Conservation (phyloP, 2,888 invertebrate species). For the Drosophila pseudotalamancana region DNA sequence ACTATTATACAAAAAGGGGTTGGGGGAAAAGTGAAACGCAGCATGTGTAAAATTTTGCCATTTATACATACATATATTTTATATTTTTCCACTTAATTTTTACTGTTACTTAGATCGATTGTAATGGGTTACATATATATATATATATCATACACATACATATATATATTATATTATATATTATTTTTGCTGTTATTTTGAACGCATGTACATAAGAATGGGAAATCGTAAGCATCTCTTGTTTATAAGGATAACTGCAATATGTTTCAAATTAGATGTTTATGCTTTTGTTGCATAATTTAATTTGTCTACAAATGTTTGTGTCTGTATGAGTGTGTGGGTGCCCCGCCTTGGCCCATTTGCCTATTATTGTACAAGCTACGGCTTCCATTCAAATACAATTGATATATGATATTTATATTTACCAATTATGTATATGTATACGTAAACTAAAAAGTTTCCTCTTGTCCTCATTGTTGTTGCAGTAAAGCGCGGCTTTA, state of each 20-base stretch:
- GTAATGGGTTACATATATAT: conserved; percentile 52
- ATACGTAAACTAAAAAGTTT: conserved; percentile 32
- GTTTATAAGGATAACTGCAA: conserved; percentile 12
- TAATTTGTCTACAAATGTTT: conserved; percentile 54
- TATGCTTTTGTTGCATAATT: conserved; percentile 27
- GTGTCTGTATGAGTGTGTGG: conserved; percentile 10
- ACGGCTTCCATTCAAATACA: conserved; percentile 52
- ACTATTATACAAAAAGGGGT: neutral
- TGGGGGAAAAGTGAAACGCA: conserved; percentile 11
- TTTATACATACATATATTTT: conserved; percentile 72
- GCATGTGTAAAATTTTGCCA: conserved; percentile 72
- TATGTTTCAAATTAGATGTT: conserved; percentile 23
- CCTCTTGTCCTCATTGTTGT: conserved; percentile 6
- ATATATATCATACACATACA: conserved; percentile 26
- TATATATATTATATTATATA: conserved; percentile 33
- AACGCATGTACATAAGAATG: conserved; percentile 60
- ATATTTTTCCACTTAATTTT: conserved; percentile 60
- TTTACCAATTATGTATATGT: no score
- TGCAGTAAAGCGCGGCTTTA: conserved; percentile 29
- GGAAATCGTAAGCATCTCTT: conserved; percentile 15
- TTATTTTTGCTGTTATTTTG: conserved; percentile 22
- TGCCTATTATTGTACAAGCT: conserved; percentile 45
- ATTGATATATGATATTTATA: conserved; percentile 15
- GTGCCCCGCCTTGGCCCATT: conserved; percentile 25
- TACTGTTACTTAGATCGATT: conserved; percentile 67